Conservation (phyloP, 2,113 vertebrate species). For the Gorsachius goisagi region DNA sequence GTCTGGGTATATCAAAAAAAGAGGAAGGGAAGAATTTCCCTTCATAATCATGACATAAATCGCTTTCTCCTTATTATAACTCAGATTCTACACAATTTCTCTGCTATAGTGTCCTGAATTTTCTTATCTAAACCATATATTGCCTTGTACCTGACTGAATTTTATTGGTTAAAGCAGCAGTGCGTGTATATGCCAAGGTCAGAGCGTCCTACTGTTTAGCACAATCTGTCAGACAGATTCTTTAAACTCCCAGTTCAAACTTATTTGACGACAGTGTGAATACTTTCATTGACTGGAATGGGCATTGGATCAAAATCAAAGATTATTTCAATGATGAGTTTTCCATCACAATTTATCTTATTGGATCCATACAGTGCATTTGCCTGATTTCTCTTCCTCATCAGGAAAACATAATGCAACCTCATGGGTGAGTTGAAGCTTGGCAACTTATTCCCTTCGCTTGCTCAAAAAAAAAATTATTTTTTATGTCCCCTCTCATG, state of each 20-base stretch:
- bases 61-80: not conserved
- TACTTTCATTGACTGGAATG: conserved; percentile 7
- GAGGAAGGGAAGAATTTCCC: not conserved
- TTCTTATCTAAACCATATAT: not conserved
- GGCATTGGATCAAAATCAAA: not conserved
- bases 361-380: not conserved
- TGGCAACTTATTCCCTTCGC: not conserved
- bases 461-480: not conserved
- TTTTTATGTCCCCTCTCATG: not conserved
- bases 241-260: not conserved
- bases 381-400: not conserved
- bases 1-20: not conserved
- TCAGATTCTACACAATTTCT: not conserved
- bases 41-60: not conserved
- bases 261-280: not conserved
- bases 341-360: not conserved
- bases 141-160: not conserved
- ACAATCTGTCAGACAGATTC: not conserved
- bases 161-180: not conserved
- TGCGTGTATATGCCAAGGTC: not conserved
- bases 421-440: not conserved
- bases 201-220: not conserved
- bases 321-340: not conserved
- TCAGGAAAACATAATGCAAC: not conserved
- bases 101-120: not conserved